These are phyloP conservation scores for Phthorimaea operculella DNA, from an alignment of 1,140 invertebrate species.

Conservation along the genomic window DNA sequence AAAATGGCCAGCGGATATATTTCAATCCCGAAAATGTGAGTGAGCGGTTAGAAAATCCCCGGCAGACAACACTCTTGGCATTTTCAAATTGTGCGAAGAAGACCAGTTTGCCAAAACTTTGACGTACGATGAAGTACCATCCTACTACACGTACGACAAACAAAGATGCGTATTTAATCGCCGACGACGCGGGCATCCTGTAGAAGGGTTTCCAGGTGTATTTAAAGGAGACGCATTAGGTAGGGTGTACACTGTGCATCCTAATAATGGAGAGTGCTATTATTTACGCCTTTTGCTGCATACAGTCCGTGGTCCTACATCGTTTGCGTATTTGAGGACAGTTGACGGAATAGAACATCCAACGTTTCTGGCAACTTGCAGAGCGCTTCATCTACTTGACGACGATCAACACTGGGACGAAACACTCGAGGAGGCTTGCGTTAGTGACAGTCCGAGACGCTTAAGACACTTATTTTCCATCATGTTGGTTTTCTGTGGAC, in stretches of 20 bases:
- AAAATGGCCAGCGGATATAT: constrained; percentile 55
- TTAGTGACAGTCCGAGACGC: constrained; percentile 19
- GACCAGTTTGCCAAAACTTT: constrained; percentile 46
- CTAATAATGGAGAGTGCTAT: constrained; percentile 29
- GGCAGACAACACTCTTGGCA: constrained; percentile 46
- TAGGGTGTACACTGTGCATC: constrained; percentile 33
- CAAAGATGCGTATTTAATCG: constrained; percentile 17
- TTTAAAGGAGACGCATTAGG: constrained; percentile 29
- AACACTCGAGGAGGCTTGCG: constrained; percentile 28
- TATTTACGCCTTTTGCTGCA: constrained; percentile 29
- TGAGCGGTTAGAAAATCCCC: constrained; percentile 26
- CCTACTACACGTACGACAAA: constrained; percentile 46
- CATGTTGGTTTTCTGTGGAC: constrained; percentile 26
- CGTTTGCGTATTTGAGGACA: constrained; percentile 22
- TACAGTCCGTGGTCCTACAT: constrained; percentile 23
- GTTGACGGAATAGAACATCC: constrained; percentile 14
- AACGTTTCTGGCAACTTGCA: constrained; percentile 27
- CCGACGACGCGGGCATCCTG: constrained; percentile 34
- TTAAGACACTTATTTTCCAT: constrained; percentile 33
- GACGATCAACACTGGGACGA: constrained; percentile 30
- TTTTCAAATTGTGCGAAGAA: constrained; percentile 48
- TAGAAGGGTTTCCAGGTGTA: constrained; percentile 25
- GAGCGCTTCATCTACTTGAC: constrained; percentile 24
- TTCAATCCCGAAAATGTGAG: constrained; percentile 34
- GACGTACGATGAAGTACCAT: constrained; percentile 45